Evolutionary conservation across 2,113 vertebrate species (phyloP).

Genomic region (Talpa occidentalis): DNA sequence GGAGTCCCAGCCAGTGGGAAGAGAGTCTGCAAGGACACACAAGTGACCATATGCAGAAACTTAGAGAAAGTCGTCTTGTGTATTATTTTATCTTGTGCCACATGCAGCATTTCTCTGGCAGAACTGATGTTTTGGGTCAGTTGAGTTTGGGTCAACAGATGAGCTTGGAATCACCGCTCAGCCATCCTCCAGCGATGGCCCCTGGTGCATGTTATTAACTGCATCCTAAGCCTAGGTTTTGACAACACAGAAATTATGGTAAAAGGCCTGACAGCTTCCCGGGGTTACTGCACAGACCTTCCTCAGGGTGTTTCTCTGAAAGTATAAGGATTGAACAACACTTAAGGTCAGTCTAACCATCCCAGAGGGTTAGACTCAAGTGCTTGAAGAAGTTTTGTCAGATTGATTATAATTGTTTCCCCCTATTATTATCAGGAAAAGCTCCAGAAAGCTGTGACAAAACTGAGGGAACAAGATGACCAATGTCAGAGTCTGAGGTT

Average conservation of each 20-base stretch:
- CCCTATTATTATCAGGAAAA: constrained; percentile 21
- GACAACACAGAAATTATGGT: not conserved
- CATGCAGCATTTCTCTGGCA: too few species aligned
- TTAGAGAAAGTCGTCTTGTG: not conserved
- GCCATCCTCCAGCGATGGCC: not conserved
- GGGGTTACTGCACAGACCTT: not conserved
- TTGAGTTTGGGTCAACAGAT: not conserved
- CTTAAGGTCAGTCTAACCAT: too few species aligned
- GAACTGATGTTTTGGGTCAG: too few species aligned
- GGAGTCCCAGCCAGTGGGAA: not conserved
- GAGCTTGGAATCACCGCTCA: fast-evolving
- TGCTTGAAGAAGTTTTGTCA: not conserved
- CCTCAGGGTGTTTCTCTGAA: not conserved
- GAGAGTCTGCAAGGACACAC: too few species aligned
- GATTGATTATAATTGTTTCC: not conserved
- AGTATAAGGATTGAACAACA: too few species aligned
- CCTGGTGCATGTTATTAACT: not conserved
- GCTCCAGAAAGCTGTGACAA: too few species aligned
- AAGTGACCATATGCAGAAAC: too few species aligned
- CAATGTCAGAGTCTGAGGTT: too few species aligned
- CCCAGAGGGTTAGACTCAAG: too few species aligned
- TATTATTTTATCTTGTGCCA: too few species aligned
- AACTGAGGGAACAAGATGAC: too few species aligned
- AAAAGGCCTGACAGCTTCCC: not conserved
- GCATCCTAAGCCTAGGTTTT: not conserved